Evolutionary conservation across 2,113 vertebrate species (phyloP).

Genomic region (Atlantisia rogersi): DNA sequence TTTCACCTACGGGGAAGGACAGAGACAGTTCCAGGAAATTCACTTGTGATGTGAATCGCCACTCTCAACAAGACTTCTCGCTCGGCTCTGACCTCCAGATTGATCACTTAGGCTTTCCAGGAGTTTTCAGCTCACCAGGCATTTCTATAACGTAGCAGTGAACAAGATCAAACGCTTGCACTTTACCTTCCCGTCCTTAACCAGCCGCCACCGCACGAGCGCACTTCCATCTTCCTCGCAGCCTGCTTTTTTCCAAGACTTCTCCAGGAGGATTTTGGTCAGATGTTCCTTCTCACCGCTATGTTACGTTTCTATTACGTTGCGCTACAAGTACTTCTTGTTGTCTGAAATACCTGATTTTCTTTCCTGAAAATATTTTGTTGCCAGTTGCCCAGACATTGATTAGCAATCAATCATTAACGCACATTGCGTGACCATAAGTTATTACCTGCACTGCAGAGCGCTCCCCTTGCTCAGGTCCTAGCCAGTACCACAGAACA

Average conservation of each 20-base stretch:
- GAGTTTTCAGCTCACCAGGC: background rate
- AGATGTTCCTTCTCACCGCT: background rate
- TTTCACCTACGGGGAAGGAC: constrained; percentile 83
- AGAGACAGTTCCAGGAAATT: background rate
- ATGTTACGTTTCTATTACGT: background rate
- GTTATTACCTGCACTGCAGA: background rate
- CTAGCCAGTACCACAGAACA: background rate
- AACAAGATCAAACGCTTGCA: background rate
- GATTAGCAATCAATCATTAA: background rate
- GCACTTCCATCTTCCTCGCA: background rate
- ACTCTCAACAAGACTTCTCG: background rate
- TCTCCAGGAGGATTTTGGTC: background rate
- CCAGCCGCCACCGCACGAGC: background rate
- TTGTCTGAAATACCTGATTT: background rate
- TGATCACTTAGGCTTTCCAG: background rate
- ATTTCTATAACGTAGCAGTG: background rate
- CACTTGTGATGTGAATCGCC: background rate
- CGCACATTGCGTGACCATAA: background rate
- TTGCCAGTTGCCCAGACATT: background rate
- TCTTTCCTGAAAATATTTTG: background rate
- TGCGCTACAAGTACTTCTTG: background rate
- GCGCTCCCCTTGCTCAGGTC: background rate
- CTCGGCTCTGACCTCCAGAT: background rate
- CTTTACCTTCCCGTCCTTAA: background rate
- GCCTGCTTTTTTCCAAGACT: background rate